Percentiles rank a stretch among this genome's conserved stretches.
Evolutionary conservation across 2,888 invertebrate genomes (phyloP).

Genomic region (Orthosia gothica): DNA sequence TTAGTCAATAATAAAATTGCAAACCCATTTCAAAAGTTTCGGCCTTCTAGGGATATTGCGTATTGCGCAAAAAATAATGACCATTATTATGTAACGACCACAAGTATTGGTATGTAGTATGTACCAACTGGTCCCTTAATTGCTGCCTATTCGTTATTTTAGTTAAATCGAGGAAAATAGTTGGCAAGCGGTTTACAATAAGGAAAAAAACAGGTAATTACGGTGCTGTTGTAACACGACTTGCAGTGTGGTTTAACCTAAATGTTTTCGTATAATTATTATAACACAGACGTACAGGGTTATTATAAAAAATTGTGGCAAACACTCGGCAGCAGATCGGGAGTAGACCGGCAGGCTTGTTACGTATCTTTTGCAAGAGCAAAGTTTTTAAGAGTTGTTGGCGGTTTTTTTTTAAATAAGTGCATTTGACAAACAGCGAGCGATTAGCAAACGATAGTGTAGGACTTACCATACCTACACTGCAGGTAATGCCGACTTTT

Average conservation of each 20-base stretch:
- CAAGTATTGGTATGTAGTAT: neutral
- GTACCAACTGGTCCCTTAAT: conserved; percentile 6
- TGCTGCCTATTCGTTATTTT: conserved; percentile 31
- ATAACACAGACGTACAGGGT: neutral
- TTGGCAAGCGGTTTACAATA: conserved; percentile 3
- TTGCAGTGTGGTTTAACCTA: neutral
- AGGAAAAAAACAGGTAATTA: conserved; percentile 47
- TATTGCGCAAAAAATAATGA: neutral
- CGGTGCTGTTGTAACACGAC: neutral
- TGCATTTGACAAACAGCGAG: too few species aligned
- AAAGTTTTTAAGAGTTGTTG: too few species aligned
- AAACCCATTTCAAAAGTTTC: too few species aligned
- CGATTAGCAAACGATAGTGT: too few species aligned
- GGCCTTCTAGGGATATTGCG: neutral
- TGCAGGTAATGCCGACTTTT: too few species aligned
- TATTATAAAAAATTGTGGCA: neutral
- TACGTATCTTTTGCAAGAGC: too few species aligned
- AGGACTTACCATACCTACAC: too few species aligned
- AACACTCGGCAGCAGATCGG: too few species aligned
- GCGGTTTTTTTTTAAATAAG: too few species aligned
- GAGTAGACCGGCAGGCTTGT: too few species aligned
- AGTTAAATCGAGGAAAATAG: conserved; percentile 37
- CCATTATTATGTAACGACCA: neutral
- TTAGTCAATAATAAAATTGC: too few species aligned
- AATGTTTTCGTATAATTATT: conserved; percentile 16